phyloP scores from a whole-genome alignment of 2,888 invertebrate species.

The Pristionchus japonicus region DNA sequence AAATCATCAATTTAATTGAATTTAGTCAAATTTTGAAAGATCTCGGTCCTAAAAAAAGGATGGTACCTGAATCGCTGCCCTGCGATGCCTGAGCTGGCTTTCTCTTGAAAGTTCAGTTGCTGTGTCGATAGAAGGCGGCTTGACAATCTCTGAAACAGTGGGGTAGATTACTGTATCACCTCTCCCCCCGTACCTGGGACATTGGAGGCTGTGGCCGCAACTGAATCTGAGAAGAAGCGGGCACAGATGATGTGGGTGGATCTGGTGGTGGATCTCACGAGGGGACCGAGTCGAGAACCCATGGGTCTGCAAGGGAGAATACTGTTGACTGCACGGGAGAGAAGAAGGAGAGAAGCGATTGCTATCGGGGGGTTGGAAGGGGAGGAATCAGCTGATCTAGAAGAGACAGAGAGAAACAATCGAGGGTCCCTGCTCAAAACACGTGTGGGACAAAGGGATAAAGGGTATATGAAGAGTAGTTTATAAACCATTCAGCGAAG shows the following conservation, averaged over 20 bases:
- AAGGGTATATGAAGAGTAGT: no score
- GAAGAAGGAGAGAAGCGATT: background rate
- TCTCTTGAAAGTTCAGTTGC: slow-evolving; percentile 19
- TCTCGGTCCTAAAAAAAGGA: background rate
- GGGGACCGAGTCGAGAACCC: slow-evolving; percentile 34
- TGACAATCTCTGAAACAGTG: background rate
- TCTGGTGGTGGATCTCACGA: background rate
- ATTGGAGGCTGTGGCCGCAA: background rate
- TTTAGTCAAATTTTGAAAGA: background rate
- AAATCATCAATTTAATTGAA: background rate
- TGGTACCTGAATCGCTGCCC: background rate
- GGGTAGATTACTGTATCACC: background rate
- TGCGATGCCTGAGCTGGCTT: background rate
- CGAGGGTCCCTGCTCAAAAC: background rate
- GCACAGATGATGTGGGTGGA: background rate
- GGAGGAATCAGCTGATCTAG: background rate
- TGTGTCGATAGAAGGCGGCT: background rate
- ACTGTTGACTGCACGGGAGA: background rate
- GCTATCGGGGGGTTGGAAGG: background rate
- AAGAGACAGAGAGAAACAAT: background rate
- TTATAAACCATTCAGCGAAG: no score
- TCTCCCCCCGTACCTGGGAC: background rate
- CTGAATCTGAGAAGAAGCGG: background rate
- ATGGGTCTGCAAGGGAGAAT: background rate
- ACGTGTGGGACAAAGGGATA: background rate